Percentiles rank a stretch among this genome's conserved stretches.
These are phyloP conservation scores for Lithodes maja DNA, from an alignment of 2,888 invertebrate species.

Conservation along the genomic window DNA sequence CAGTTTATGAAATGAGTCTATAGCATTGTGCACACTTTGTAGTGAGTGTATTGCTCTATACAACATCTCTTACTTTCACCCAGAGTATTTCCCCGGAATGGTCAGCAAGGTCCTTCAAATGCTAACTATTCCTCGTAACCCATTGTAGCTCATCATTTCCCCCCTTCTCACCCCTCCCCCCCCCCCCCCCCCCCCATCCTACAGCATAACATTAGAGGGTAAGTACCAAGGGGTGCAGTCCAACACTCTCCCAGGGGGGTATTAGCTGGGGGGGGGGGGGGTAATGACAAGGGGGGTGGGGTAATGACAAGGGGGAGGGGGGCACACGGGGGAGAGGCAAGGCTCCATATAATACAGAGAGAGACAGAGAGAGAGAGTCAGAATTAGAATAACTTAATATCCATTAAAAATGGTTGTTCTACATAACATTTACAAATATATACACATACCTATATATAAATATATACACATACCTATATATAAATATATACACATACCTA, in stretches of 20 bases:
- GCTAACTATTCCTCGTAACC: background rate
- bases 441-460: no score
- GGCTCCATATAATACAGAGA: background rate
- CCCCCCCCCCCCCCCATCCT: background rate
- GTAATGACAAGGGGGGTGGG: background rate
- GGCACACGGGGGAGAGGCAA: background rate
- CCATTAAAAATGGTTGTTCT: no score
- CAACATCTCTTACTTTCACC: no score
- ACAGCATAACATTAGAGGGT: background rate
- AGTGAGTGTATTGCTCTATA: no score
- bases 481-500: no score
- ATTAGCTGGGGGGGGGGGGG: background rate
- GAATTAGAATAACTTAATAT: background rate
- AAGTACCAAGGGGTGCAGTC: background rate
- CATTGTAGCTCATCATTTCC: background rate
- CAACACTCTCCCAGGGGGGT: background rate
- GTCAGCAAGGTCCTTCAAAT: no score
- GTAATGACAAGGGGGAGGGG: background rate
- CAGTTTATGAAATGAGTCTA: no score
- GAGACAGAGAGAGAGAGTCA: background rate
- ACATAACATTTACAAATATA: no score
- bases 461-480: no score
- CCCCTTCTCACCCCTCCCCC: background rate
- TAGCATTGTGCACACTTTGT: no score
- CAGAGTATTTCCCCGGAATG: no score